phyloP scores from a whole-genome alignment of 1,140 invertebrate genomes.

The Propsilocerus akamusi region DNA sequence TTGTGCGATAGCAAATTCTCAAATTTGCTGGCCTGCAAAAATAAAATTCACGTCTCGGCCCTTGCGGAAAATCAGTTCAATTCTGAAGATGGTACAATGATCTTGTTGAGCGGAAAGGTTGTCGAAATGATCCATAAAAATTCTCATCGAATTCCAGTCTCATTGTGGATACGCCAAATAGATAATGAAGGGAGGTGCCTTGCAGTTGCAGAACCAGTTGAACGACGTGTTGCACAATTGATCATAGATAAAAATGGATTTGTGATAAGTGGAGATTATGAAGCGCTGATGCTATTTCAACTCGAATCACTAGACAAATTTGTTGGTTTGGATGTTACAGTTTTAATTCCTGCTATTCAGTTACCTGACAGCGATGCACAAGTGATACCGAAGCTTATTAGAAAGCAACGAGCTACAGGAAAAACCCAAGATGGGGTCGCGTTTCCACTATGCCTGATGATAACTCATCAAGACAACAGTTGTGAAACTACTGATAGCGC shows the following conservation, averaged over 20 bases:
- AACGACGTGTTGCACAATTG: conserved; percentile 24
- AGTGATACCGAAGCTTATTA: conserved; percentile 24
- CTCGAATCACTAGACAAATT: conserved; percentile 27
- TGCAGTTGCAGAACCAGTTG: conserved; percentile 41
- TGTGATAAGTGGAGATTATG: conserved; percentile 25
- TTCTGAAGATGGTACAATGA: conserved; percentile 33
- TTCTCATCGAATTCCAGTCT: conserved; percentile 32
- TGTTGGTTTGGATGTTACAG: conserved; percentile 25
- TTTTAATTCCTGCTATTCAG: conserved; percentile 30
- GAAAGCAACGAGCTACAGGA: conserved; percentile 40
- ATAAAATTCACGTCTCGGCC: conserved; percentile 30
- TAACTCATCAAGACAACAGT: conserved; percentile 21
- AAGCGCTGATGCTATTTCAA: conserved; percentile 28
- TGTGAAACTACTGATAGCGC: conserved; percentile 10
- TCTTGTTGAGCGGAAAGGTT: conserved; percentile 39
- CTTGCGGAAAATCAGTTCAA: conserved; percentile 33
- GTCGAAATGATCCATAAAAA: conserved; percentile 36
- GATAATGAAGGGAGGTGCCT: conserved; percentile 35
- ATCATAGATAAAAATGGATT: conserved; percentile 26
- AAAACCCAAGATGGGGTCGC: conserved; percentile 36
- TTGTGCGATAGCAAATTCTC: conserved; percentile 31
- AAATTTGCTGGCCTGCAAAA: conserved; percentile 31
- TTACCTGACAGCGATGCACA: conserved; percentile 24
- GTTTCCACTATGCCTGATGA: conserved; percentile 39
- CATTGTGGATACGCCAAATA: conserved; percentile 38